Evolutionary conservation across 1,140 invertebrate genomes (phyloP).

Genomic region (Probaryconus sp.): DNA sequence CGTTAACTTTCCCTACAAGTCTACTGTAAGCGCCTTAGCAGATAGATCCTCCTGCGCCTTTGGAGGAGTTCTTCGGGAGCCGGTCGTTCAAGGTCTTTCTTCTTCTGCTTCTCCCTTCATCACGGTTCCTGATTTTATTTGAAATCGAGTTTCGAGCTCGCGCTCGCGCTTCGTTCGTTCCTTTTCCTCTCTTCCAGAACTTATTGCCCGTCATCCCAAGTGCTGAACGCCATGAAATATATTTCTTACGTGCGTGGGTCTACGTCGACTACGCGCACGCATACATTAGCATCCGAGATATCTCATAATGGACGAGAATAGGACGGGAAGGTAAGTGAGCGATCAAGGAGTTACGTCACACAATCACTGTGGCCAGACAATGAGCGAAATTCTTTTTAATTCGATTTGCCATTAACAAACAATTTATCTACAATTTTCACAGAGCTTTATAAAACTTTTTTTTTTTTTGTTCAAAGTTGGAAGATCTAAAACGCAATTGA

Average conservation of each 20-base stretch:
- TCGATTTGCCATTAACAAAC: no score
- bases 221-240: slow-evolving; percentile 16
- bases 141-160: slow-evolving; percentile 60
- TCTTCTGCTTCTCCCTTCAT: slow-evolving; percentile 35
- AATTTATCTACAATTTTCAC: no score
- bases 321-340: no score
- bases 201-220: slow-evolving; percentile 26
- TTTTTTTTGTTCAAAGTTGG: no score
- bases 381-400: no score
- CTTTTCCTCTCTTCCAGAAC: slow-evolving; percentile 36
- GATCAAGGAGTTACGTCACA: no score
- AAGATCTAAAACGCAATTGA: no score
- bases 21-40: slow-evolving; percentile 32
- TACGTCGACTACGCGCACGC: slow-evolving; percentile 6
- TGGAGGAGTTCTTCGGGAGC: slow-evolving; percentile 53
- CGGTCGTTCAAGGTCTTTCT: slow-evolving; percentile 57
- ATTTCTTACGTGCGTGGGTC: slow-evolving; percentile 34
- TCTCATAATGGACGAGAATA: no score
- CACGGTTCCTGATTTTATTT: slow-evolving; percentile 59
- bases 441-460: no score
- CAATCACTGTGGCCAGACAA: no score
- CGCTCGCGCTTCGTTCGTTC: slow-evolving; percentile 14
- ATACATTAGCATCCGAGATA: no score
- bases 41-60: slow-evolving; percentile 34
- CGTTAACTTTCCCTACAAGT: slow-evolving; percentile 52